A percentile compares a stretch with the other conserved stretches of the same genome.
phyloP scores from a whole-genome alignment of 2,888 invertebrate genomes.

The Drosophila pseudotakahashii region DNA sequence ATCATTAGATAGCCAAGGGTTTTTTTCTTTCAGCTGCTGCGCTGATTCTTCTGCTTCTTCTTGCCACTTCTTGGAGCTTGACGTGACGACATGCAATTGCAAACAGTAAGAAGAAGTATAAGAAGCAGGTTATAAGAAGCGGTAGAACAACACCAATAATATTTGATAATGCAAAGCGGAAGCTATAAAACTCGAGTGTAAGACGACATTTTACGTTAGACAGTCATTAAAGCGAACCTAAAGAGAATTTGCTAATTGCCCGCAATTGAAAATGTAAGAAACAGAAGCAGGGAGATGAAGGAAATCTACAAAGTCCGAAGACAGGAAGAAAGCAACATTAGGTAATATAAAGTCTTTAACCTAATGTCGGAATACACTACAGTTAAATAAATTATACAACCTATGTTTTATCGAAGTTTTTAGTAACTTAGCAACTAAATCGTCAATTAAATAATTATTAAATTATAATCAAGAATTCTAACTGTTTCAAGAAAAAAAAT shows the following conservation, averaged over 20 bases:
- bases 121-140: constrained; percentile 21
- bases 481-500: no score
- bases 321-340: constrained; percentile 53
- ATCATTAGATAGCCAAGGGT: constrained; percentile 78
- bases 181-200: constrained; percentile 63
- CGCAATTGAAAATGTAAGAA: constrained; percentile 41
- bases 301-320: constrained; percentile 11
- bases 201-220: constrained; percentile 57
- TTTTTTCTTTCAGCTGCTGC: constrained; percentile 41
- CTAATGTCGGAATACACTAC: constrained; percentile 8
- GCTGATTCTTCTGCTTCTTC: neutral
- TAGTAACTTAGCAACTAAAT: no score
- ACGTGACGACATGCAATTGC: constrained; percentile 76
- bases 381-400: no score
- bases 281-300: constrained; percentile 1
- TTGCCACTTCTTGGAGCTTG: constrained; percentile 31
- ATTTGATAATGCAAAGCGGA: constrained; percentile 79
- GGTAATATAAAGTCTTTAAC: neutral
- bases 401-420: no score
- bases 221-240: constrained; percentile 16
- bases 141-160: constrained; percentile 59
- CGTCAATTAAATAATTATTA: no score
- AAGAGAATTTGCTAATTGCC: constrained; percentile 53
- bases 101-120: constrained; percentile 12
- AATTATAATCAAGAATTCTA: no score